Conservation (phyloP, 2,888 invertebrate species). For the Stenurella melanura region DNA sequence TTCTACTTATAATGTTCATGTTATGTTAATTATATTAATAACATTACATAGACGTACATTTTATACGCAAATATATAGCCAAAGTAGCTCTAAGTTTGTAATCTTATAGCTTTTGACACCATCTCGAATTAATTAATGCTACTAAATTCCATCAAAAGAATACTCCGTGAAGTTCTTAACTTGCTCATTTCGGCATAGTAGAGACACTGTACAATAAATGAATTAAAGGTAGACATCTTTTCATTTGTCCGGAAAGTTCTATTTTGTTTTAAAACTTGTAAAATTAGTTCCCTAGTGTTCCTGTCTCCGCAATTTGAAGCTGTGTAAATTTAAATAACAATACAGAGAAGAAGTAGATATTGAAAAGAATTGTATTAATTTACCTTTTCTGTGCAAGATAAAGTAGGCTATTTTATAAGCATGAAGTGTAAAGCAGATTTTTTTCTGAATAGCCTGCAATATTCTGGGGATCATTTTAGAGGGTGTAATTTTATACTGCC, state of each 20-base stretch:
- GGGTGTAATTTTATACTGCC: no score
- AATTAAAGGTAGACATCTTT: background rate
- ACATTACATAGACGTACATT: background rate
- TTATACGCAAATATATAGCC: background rate
- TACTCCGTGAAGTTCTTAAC: background rate
- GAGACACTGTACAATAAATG: conserved; percentile 19
- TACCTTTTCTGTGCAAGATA: no score
- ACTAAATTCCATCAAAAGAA: conserved; percentile 15
- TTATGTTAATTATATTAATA: conserved; percentile 11
- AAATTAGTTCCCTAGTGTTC: conserved; percentile 4
- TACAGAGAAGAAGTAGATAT: background rate
- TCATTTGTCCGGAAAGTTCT: background rate
- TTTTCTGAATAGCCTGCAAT: no score
- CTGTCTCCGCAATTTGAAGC: background rate
- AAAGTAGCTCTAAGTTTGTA: background rate
- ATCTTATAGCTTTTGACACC: conserved; percentile 15
- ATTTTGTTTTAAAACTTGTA: background rate
- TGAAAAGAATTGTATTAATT: background rate
- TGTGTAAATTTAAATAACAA: conserved; percentile 23
- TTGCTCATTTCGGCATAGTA: conserved; percentile 13
- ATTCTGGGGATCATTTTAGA: no score
- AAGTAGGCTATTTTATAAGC: no score
- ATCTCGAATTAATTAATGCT: conserved; percentile 5
- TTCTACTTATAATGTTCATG: background rate
- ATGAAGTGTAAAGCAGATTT: no score